Percentiles rank a stretch among this genome's conserved stretches.
Conservation (phyloP, 2,113 vertebrate species). For the Rhodinocichla rosea region DNA sequence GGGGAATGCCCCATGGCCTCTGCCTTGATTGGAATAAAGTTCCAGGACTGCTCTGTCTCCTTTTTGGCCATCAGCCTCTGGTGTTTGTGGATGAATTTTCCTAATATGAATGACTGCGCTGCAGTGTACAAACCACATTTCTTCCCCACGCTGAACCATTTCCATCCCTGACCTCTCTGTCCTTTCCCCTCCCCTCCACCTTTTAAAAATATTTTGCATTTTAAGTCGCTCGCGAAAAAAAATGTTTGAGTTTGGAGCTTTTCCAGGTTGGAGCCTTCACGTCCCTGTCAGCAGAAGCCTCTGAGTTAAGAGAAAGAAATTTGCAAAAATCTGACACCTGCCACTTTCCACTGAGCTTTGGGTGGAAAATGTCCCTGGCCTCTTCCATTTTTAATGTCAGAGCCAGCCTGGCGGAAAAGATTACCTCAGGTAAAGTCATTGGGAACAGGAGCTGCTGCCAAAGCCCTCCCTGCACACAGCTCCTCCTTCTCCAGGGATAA, state of each 20-base stretch:
- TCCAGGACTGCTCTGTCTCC: no score
- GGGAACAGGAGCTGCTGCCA: conserved; percentile 29
- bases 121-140: not conserved
- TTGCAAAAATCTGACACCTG: conserved; percentile 73
- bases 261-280: conserved; percentile 54
- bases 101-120: not conserved
- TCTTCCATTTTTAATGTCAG: conserved; percentile 74
- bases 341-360: conserved; percentile 69
- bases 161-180: not conserved
- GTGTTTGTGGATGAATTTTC: no score
- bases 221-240: not conserved
- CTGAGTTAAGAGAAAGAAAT: conserved; percentile 52
- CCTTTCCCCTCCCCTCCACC: not conserved
- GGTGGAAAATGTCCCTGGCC: conserved; percentile 60
- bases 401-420: conserved; percentile 66
- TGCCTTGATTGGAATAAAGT: no score
- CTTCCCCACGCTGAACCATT: not conserved
- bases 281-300: conserved; percentile 58
- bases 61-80: no score
- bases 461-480: not conserved
- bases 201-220: not conserved
- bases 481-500: not conserved
- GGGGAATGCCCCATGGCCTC: no score
- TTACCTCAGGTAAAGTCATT: conserved; percentile 73
- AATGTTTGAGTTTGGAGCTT: not conserved